Conservation (phyloP, 2,113 vertebrate species). For the Lophotis ruficrista region DNA sequence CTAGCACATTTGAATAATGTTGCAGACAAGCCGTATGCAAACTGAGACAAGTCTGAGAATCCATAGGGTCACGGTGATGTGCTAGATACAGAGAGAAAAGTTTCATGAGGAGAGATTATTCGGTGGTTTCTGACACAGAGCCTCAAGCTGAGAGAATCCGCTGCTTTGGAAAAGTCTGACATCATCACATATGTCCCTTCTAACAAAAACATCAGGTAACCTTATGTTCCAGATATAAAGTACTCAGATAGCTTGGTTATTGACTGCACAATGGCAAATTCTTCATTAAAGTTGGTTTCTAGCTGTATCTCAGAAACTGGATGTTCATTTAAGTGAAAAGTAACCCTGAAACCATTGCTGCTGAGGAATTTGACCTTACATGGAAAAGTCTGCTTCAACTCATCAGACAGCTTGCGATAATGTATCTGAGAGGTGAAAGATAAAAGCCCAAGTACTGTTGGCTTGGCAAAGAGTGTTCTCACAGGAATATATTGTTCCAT, state of each 20-base stretch:
- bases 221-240: background rate
- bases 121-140: background rate
- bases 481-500: background rate
- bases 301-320: background rate
- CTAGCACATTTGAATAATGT: background rate
- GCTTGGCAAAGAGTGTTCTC: background rate
- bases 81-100: background rate
- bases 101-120: background rate
- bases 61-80: background rate
- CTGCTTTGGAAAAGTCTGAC: background rate
- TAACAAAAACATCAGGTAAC: constrained; percentile 11
- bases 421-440: background rate
- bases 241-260: background rate
- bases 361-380: background rate
- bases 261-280: background rate
- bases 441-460: background rate
- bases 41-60: background rate
- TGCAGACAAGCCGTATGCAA: background rate
- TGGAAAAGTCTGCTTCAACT: background rate
- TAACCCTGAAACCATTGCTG: background rate
- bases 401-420: background rate
- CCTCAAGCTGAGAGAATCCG: background rate
- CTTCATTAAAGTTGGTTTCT: constrained; percentile 16
- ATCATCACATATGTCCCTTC: background rate
- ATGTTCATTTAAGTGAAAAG: constrained; percentile 16